Conservation (phyloP, 2,797 vertebrate genomes). For the Dallia pectoralis region DNA sequence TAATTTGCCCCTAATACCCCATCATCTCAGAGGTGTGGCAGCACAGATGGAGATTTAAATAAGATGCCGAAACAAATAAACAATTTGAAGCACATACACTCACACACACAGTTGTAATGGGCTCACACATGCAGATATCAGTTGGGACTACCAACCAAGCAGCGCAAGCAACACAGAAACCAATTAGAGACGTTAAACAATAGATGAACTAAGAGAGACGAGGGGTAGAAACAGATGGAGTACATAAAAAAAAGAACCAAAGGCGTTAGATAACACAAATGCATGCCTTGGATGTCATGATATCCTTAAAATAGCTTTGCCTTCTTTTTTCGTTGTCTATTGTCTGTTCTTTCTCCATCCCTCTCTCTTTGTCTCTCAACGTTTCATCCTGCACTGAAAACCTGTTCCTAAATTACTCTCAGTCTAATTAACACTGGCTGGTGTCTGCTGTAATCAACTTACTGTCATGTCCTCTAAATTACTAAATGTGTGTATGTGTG, state of each 20-base stretch:
- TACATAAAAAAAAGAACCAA: background rate
- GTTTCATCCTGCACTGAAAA: background rate
- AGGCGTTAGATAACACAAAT: slow-evolving; percentile 38
- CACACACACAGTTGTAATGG: background rate
- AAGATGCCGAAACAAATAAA: slow-evolving; percentile 21
- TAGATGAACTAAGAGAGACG: background rate
- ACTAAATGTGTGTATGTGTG: background rate
- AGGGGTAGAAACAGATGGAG: slow-evolving; percentile 8
- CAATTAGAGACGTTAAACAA: slow-evolving; percentile 10
- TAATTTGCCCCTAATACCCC: background rate
- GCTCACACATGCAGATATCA: slow-evolving; percentile 11
- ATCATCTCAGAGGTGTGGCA: slow-evolving; percentile 27
- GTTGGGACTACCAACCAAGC: background rate
- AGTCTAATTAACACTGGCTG: slow-evolving; percentile 14
- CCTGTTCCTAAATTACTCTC: slow-evolving; percentile 9
- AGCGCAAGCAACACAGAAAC: slow-evolving; percentile 9
- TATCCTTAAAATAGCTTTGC: slow-evolving; percentile 31
- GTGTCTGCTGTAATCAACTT: slow-evolving; percentile 4
- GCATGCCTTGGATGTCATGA: slow-evolving; percentile 37
- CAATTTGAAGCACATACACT: slow-evolving; percentile 6
- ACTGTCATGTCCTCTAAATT: background rate
- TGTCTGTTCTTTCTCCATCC: background rate
- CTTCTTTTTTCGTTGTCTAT: background rate
- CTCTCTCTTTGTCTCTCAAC: background rate
- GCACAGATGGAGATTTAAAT: slow-evolving; percentile 47